These are phyloP conservation scores for Ispidina picta DNA, from an alignment of 2,797 vertebrate genomes.

Conservation along the genomic window DNA sequence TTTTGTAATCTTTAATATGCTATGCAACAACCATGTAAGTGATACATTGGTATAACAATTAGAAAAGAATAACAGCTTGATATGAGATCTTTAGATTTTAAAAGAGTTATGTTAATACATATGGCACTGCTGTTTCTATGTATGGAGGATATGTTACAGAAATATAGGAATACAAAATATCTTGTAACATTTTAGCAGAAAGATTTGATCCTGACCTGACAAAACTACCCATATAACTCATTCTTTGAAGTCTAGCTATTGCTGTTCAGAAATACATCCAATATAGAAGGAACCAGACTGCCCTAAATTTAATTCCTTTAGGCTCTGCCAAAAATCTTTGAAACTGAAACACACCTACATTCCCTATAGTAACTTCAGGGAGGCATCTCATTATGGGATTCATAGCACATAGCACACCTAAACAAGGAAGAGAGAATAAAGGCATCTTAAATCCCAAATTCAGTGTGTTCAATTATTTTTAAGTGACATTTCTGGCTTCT, in stretches of 20 bases:
- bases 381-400: neutral
- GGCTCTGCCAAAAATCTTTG: neutral
- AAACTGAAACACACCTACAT: neutral
- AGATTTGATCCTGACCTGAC: neutral
- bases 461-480: neutral
- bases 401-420: neutral
- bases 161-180: neutral
- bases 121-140: neutral
- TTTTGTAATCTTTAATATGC: neutral
- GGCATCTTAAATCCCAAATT: neutral
- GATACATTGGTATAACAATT: neutral
- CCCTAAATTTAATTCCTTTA: neutral
- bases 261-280: neutral
- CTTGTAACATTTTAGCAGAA: neutral
- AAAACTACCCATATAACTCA: neutral
- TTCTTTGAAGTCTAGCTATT: neutral
- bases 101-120: neutral
- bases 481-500: neutral
- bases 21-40: neutral
- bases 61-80: neutral
- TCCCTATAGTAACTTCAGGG: neutral
- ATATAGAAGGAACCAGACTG: neutral
- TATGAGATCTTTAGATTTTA: neutral
- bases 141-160: neutral
- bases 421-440: constrained; percentile 1